Conservation (phyloP, 2,797 vertebrate genomes). For the Dromococcyx pavoninus region DNA sequence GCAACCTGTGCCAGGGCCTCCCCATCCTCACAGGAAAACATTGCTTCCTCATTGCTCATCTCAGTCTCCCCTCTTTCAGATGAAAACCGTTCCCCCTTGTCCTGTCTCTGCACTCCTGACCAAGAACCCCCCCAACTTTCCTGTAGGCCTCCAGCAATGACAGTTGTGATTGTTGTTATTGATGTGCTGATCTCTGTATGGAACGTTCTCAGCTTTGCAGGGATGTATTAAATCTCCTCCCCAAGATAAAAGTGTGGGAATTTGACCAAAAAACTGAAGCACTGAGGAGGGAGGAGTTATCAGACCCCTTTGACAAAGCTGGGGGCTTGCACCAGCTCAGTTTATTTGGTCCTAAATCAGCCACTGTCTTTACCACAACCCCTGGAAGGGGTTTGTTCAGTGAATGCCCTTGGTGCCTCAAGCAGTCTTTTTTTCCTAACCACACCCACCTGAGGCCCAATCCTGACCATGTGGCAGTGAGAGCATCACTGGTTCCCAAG, state of each 20-base stretch:
- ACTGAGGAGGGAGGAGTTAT: background rate
- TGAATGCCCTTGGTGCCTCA: background rate
- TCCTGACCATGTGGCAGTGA: accelerated
- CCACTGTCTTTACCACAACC: accelerated
- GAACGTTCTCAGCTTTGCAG: background rate
- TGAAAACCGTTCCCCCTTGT: too few relatives aligned
- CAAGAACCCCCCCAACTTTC: too few relatives aligned
- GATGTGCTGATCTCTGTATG: background rate
- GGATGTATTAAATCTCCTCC: background rate
- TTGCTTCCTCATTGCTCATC: too few relatives aligned
- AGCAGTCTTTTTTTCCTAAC: background rate
- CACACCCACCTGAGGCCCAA: background rate
- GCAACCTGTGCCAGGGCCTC: too few relatives aligned
- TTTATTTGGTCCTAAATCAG: background rate
- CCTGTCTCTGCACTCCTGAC: too few relatives aligned
- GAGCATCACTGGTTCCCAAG: background rate
- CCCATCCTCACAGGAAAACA: too few relatives aligned
- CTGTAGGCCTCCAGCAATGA: too few relatives aligned
- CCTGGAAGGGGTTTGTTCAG: background rate
- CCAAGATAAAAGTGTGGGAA: background rate
- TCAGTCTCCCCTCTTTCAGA: too few relatives aligned
- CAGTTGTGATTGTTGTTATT: background rate
- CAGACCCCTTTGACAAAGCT: background rate
- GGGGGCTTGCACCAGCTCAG: background rate
- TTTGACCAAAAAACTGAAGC: background rate